These are phyloP conservation scores for Holothuria leucospilota DNA, from an alignment of 53 echinoderm and acorn worm species.

Conservation along the genomic window DNA sequence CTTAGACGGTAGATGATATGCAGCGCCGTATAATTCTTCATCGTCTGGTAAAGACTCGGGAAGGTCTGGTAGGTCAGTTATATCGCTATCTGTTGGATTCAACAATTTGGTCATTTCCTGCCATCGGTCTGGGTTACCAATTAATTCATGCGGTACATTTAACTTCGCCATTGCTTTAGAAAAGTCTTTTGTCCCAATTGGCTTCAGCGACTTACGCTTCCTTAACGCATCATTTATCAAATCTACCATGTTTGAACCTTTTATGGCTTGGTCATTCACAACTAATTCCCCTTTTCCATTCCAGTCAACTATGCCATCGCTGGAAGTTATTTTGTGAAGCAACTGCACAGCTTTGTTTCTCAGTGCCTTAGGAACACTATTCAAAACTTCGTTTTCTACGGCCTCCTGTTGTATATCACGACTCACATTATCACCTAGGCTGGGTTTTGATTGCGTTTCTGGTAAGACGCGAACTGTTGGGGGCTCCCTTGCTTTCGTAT, in stretches of 20 bases:
- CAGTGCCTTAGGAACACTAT: conserved; percentile 19
- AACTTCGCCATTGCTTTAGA: conserved; percentile 16
- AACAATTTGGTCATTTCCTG: neutral
- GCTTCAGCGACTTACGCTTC: too few species aligned
- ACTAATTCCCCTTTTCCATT: conserved; percentile 43
- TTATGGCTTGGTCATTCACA: conserved; percentile 8
- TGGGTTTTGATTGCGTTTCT: too few species aligned
- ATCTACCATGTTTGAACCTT: conserved; percentile 62
- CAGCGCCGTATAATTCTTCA: neutral
- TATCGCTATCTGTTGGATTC: neutral
- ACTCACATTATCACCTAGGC: too few species aligned
- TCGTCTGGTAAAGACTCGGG: neutral
- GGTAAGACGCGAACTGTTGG: too few species aligned
- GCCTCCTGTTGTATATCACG: too few species aligned
- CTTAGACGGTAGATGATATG: neutral
- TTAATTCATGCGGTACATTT: too few species aligned
- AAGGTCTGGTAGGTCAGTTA: neutral
- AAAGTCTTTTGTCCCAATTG: conserved; percentile 40
- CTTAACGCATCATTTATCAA: conserved; percentile 41
- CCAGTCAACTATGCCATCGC: neutral
- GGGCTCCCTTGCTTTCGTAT: neutral
- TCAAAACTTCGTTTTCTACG: conserved; percentile 29
- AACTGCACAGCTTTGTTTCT: neutral
- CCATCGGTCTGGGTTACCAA: too few species aligned
- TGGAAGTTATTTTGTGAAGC: neutral